A percentile compares a stretch with the other conserved stretches of the same genome.
phyloP scores from a whole-genome alignment of 2,888 invertebrate genomes.

The Coecobrya sp. region DNA sequence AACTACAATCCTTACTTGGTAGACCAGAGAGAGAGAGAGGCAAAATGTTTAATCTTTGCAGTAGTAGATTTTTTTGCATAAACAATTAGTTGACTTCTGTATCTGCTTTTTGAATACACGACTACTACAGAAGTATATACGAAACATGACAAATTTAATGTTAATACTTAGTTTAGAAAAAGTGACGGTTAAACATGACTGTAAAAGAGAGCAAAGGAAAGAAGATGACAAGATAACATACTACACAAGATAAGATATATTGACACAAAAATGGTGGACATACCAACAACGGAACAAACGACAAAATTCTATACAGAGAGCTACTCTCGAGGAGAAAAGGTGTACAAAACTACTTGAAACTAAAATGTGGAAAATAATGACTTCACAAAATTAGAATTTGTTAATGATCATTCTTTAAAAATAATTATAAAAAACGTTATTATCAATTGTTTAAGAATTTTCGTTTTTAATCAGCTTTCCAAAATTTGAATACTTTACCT shows the following conservation, averaged over 20 bases:
- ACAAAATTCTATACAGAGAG: neutral
- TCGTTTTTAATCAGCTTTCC: conserved; percentile 44
- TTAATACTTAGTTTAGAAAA: neutral
- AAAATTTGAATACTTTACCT: conserved; percentile 85
- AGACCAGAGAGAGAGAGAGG: too few relatives aligned
- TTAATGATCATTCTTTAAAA: conserved; percentile 24
- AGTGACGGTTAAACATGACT: neutral
- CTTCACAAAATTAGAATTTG: conserved; percentile 11
- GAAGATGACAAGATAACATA: neutral
- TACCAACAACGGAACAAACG: conserved; percentile 12
- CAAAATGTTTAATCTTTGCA: too few relatives aligned
- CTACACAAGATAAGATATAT: neutral
- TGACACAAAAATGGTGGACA: neutral
- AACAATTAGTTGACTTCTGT: too few relatives aligned
- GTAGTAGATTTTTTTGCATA: too few relatives aligned
- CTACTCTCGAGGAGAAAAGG: conserved; percentile 12
- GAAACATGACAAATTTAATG: too few relatives aligned
- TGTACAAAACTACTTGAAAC: conserved; percentile 10
- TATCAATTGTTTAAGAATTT: conserved; percentile 29
- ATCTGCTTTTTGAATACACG: neutral
- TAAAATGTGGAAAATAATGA: neutral
- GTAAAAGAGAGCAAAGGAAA: neutral
- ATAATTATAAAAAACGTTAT: neutral
- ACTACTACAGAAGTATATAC: too few relatives aligned
- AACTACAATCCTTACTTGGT: too few relatives aligned